These are phyloP conservation scores for Nephrotoma flavescens DNA, from an alignment of 2,888 invertebrate species.

Conservation along the genomic window DNA sequence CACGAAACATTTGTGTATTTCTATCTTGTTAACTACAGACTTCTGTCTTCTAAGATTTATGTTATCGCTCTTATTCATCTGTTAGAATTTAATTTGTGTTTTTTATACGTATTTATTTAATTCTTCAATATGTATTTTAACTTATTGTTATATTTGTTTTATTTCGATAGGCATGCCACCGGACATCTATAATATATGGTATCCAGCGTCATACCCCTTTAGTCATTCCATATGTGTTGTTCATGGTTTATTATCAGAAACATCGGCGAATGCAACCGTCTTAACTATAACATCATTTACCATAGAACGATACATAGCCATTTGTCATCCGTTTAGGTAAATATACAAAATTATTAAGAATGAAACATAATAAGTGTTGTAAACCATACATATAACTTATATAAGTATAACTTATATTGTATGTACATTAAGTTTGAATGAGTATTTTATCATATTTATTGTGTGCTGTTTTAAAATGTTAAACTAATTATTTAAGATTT, in stretches of 20 bases:
- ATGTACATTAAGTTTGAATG: no score
- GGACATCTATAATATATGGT: slow-evolving; percentile 64
- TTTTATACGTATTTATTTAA: not conserved
- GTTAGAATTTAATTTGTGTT: not conserved
- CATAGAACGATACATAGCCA: slow-evolving; percentile 75
- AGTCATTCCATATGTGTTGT: slow-evolving; percentile 64
- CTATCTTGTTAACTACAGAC: no score
- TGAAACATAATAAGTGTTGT: no score
- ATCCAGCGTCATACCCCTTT: slow-evolving; percentile 55
- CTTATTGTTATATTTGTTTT: not conserved
- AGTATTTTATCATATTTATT: no score
- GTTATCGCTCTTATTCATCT: not conserved
- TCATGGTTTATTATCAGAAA: slow-evolving; percentile 65
- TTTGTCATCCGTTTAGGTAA: slow-evolving; percentile 62
- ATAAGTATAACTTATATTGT: no score
- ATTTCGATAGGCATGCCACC: slow-evolving; percentile 49
- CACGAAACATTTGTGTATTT: no score
- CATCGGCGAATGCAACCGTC: slow-evolving; percentile 74
- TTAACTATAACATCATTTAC: slow-evolving; percentile 79
- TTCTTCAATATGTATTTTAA: not conserved
- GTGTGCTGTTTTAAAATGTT: no score
- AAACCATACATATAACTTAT: no score
- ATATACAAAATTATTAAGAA: not conserved
- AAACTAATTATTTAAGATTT: no score
- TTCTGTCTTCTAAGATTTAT: not conserved